phyloP scores from a whole-genome alignment of 2,797 vertebrate genomes.

The Natrix natrix region DNA sequence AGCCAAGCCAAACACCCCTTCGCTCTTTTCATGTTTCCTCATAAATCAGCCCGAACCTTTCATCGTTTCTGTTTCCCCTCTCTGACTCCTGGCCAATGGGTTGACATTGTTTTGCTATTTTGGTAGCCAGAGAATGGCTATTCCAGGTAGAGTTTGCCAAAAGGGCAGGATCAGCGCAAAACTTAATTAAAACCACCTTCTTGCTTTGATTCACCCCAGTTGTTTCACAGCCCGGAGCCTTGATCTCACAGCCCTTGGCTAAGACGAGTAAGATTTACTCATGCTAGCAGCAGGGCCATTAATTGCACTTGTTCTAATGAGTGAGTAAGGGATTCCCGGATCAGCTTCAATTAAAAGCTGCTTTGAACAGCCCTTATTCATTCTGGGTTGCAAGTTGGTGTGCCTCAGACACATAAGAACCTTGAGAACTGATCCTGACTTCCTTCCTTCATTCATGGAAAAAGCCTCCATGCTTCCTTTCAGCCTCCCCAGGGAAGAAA shows the following conservation, averaged over 20 bases:
- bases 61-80: conserved; percentile 59
- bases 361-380: not conserved
- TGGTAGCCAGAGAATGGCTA: conserved; percentile 20
- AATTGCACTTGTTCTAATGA: accelerated
- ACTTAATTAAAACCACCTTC: conserved; percentile 22
- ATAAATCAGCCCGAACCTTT: conserved; percentile 65
- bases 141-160: conserved; percentile 40
- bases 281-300: not conserved
- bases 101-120: conserved; percentile 56
- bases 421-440: not conserved
- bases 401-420: not conserved
- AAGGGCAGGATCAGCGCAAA: not conserved
- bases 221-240: not conserved
- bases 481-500: not conserved
- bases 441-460: not conserved
- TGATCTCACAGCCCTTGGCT: not conserved
- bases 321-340: not conserved
- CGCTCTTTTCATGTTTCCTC: conserved; percentile 64
- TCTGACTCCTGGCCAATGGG: conserved; percentile 47
- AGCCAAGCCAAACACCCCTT: conserved; percentile 67
- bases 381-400: not conserved
- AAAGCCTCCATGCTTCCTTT: not conserved
- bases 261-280: conserved; percentile 9
- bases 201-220: not conserved
- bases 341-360: not conserved